Evolutionary conservation across 2,113 vertebrate genomes (phyloP), one percentile per base, ranked within the genome.

Genomic region (Heterochromis multidens): DNA sequence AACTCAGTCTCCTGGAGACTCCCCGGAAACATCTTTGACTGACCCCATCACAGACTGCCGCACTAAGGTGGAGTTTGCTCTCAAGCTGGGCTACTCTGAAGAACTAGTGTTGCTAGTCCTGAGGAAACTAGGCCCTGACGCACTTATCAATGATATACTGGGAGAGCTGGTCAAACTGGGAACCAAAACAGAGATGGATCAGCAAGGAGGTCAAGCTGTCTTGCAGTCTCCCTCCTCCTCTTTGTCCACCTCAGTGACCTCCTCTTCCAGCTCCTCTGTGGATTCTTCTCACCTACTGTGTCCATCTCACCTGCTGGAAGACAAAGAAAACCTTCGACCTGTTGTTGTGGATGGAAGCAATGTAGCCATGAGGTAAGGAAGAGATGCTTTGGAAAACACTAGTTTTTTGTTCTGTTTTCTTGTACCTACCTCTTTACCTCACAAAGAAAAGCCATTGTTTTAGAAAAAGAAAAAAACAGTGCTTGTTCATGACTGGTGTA

Each of bases 101-200:
- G 97, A 98, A 81, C 97, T 99, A 89, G 96, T 99, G 90, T 96
- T 97, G 89, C 96, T 98, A 92, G 98, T 99, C 79, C 95, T 99
- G 52, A 97, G 96, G 93, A 99, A 99, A 92, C 96, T 99, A 88
- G 98, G 98, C 88, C 96, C 97, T 12, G 96, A 97, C 33, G 97
- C 98, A 89, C 97, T 99, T 93, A 99, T 98, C 92, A 99, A 99
- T 79, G 98, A 99, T 92, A 96, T 99, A 79, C 95, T 99, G 89
- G 98, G 98, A 82, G 98, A 99, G 93, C 97, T 99, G 94, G 98
- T 99, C 83, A 99, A 99, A 95, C 97, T 99, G 85, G 98, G 98
- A 86, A 97, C 97, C 94, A 98, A 97, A 96, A 96, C 95, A 58
- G 97, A 99, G 65, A 85, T 94, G 33, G 98, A 98, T 88, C 97